Conservation (phyloP, 2,888 invertebrate genomes). For the Ophion obscuratus region DNA sequence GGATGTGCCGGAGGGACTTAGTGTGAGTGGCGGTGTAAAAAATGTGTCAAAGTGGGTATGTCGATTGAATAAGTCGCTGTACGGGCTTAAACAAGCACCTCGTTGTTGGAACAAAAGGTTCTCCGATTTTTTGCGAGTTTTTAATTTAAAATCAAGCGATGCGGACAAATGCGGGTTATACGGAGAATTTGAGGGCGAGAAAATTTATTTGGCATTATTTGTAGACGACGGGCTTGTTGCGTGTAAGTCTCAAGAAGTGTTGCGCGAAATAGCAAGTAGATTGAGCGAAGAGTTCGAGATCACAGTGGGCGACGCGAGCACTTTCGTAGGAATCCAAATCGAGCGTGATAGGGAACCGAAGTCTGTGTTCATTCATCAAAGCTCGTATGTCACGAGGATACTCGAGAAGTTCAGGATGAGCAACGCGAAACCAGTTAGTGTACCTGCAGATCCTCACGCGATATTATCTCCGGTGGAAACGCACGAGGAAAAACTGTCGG, state of each 20-base stretch:
- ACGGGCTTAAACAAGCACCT: constrained; percentile 74
- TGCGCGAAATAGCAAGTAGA: neutral
- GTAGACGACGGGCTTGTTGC: constrained; percentile 38
- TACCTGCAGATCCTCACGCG: constrained; percentile 60
- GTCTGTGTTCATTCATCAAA: constrained; percentile 65
- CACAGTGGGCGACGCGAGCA: constrained; percentile 56
- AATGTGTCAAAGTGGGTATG: constrained; percentile 34
- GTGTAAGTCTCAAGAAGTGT: constrained; percentile 19
- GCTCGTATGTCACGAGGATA: constrained; percentile 39
- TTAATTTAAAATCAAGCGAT: constrained; percentile 39
- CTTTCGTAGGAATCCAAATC: constrained; percentile 62
- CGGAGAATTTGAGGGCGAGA: neutral
- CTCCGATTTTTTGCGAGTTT: constrained; percentile 50
- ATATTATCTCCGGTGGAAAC: constrained; percentile 33
- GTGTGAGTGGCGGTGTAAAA: neutral
- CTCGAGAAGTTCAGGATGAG: constrained; percentile 60
- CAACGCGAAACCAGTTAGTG: constrained; percentile 47
- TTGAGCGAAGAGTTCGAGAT: constrained; percentile 60
- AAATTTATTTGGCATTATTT: constrained; percentile 29
- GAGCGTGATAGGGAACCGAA: constrained; percentile 54
- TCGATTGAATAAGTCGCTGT: constrained; percentile 70
- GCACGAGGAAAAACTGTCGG: constrained; percentile 18
- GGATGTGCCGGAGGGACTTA: constrained; percentile 30
- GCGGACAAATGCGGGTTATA: constrained; percentile 69
- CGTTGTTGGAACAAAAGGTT: constrained; percentile 70